Conservation (phyloP, 2,888 invertebrate species). For the Notodonta ziczac region DNA sequence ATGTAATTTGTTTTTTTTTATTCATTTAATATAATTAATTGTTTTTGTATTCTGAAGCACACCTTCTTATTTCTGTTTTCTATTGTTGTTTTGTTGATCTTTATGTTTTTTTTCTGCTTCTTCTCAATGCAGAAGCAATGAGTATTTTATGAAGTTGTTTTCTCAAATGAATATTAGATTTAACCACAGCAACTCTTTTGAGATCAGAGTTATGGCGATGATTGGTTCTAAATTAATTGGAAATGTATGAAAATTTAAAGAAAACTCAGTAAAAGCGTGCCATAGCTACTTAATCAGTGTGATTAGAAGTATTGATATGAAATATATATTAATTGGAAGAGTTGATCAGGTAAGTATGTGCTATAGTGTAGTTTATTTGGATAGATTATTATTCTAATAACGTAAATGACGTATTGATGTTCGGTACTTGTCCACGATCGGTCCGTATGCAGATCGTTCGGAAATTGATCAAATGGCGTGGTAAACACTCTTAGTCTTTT, state of each 20-base stretch:
- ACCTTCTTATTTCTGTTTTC: slow-evolving; percentile 32
- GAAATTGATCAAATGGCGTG: too few relatives aligned
- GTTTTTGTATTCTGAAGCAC: slow-evolving; percentile 28
- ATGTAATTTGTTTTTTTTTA: neutral
- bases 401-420: too few relatives aligned
- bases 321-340: too few relatives aligned
- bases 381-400: too few relatives aligned
- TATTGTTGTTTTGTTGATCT: slow-evolving; percentile 35
- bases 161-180: slow-evolving; percentile 28
- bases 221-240: neutral
- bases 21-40: slow-evolving; percentile 13
- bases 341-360: too few relatives aligned
- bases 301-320: neutral
- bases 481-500: too few relatives aligned
- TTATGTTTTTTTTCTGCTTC: slow-evolving; percentile 59
- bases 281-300: neutral
- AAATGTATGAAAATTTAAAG: too few relatives aligned
- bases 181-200: slow-evolving; percentile 80
- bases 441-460: too few relatives aligned
- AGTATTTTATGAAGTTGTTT: slow-evolving; percentile 33
- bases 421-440: too few relatives aligned
- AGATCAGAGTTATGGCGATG: slow-evolving; percentile 49
- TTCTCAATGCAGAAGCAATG: slow-evolving; percentile 81
- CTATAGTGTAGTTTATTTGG: too few relatives aligned
- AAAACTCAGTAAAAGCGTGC: neutral